A percentile compares a stretch with the other conserved stretches of the same genome.
phyloP scores from a whole-genome alignment of 2,888 invertebrate genomes.

The Dryadula phaetusa region DNA sequence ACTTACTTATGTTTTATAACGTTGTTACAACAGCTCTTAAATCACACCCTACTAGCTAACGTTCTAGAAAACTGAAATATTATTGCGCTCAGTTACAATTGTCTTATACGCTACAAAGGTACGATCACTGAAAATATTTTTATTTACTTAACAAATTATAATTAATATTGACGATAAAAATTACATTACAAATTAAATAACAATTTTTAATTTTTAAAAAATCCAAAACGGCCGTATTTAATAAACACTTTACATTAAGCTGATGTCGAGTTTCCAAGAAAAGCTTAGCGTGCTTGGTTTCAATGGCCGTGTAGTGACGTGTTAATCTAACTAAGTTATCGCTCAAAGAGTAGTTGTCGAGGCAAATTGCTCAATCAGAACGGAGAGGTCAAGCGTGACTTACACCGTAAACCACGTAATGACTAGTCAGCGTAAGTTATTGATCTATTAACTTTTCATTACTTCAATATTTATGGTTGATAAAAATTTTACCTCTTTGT shows the following conservation, averaged over 20 bases:
- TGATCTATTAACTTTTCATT: constrained; percentile 51
- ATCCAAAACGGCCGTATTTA: constrained; percentile 15
- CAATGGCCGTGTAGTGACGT: constrained; percentile 48
- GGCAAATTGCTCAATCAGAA: constrained; percentile 57
- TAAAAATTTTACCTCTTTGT: constrained; percentile 32
- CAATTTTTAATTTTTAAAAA: not conserved
- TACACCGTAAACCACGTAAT: constrained; percentile 53
- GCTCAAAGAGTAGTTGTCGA: constrained; percentile 53
- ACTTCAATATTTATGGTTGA: constrained; percentile 48
- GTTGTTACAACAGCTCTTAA: too few relatives aligned
- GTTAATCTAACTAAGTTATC: constrained; percentile 57
- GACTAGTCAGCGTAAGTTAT: constrained; percentile 49
- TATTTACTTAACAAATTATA: too few relatives aligned
- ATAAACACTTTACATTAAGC: constrained; percentile 1
- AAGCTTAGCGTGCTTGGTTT: constrained; percentile 48
- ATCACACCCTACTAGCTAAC: too few relatives aligned
- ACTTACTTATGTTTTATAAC: too few relatives aligned
- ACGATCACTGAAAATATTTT: too few relatives aligned
- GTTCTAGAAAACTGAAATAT: too few relatives aligned
- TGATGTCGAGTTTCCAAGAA: constrained; percentile 30
- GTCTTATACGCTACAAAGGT: too few relatives aligned
- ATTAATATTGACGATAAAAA: too few relatives aligned
- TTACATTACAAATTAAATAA: not conserved
- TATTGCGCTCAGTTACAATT: too few relatives aligned
- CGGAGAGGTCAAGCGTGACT: constrained; percentile 55